A percentile compares a stretch with the other conserved stretches of the same genome.
Conservation (phyloP, 2,113 vertebrate genomes). For the Pseudorasbora parva region DNA sequence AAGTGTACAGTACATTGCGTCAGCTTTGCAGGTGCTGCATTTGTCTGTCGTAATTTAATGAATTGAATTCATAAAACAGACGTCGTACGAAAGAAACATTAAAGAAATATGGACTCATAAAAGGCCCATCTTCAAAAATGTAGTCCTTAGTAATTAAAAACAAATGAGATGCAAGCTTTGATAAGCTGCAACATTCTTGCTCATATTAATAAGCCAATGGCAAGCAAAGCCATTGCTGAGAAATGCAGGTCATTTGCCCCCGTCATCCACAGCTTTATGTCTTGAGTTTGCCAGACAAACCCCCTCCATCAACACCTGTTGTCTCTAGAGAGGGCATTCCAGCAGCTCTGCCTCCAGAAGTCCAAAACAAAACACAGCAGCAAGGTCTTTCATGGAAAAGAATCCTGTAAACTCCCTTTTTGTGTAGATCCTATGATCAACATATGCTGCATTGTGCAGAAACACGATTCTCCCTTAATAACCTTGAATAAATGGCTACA, state of each 20-base stretch:
- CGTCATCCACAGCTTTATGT: constrained; percentile 39
- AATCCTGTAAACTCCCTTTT: constrained; percentile 42
- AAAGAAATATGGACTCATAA: background rate
- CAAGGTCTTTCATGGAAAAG: constrained; percentile 36
- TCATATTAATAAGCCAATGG: background rate
- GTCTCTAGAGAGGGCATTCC: constrained; percentile 67
- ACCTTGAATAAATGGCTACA: constrained; percentile 31
- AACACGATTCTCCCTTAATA: constrained; percentile 29
- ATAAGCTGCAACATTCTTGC: constrained; percentile 8
- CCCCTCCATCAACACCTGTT: constrained; percentile 72
- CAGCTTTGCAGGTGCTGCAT: background rate
- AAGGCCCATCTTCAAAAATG: background rate
- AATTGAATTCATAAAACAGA: background rate
- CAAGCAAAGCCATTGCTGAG: constrained; percentile 22
- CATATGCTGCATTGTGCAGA: background rate
- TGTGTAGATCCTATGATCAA: constrained; percentile 20
- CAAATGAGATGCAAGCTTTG: background rate
- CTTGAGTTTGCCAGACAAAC: constrained; percentile 63
- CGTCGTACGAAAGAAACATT: background rate
- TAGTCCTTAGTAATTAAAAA: background rate
- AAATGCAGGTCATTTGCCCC: constrained; percentile 20
- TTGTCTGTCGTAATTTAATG: background rate
- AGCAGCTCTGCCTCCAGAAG: constrained; percentile 67
- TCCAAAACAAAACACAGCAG: constrained; percentile 57
- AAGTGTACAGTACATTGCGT: background rate